Evolutionary conservation across 2,797 vertebrate species (phyloP).

Genomic region (Rallus crepitans): DNA sequence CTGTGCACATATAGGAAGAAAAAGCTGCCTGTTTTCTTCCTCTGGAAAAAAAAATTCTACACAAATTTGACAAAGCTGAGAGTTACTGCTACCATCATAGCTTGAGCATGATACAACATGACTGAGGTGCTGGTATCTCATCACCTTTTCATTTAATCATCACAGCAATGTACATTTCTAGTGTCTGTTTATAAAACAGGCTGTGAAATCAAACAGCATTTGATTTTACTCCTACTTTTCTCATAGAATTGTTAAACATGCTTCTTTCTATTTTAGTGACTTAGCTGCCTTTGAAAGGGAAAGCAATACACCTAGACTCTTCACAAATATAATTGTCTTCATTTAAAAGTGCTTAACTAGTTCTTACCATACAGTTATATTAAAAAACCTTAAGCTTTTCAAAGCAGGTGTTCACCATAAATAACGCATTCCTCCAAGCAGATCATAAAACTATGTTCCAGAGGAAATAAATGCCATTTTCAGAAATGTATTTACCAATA

Average conservation of each 20-base stretch:
- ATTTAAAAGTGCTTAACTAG: background rate
- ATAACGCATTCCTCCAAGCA: background rate
- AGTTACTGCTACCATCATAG: background rate
- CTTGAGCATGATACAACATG: background rate
- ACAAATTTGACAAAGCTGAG: background rate
- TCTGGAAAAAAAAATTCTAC: background rate
- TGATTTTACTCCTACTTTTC: background rate
- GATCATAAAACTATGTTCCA: slow-evolving; percentile 7
- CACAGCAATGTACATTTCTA: background rate
- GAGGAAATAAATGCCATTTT: background rate
- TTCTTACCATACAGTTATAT: background rate
- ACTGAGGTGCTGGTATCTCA: background rate
- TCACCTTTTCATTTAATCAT: background rate
- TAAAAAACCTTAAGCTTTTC: background rate
- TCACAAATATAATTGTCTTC: background rate
- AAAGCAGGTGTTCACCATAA: slow-evolving; percentile 12
- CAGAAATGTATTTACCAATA: background rate
- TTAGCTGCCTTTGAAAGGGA: background rate
- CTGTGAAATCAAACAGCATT: background rate
- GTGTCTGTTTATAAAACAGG: background rate
- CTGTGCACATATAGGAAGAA: background rate
- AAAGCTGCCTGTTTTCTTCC: background rate
- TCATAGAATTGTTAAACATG: background rate
- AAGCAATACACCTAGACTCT: background rate
- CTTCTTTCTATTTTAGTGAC: background rate